Percentiles rank a stretch among this genome's conserved stretches.
Conservation (phyloP, 2,113 vertebrate species). For the Pterophyllum scalare region DNA sequence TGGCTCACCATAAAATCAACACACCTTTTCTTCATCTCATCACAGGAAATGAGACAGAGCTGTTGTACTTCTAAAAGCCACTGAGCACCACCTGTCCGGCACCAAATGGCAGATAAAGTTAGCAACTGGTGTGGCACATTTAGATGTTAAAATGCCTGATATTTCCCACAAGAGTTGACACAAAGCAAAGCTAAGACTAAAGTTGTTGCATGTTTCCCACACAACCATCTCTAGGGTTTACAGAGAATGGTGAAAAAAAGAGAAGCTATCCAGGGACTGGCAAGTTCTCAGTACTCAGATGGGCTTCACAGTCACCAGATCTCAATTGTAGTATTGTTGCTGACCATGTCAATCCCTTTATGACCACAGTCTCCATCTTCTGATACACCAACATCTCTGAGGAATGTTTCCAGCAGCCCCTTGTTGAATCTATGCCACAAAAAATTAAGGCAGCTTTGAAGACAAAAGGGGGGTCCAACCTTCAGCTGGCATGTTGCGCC, state of each 20-base stretch:
- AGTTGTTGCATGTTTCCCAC: background rate
- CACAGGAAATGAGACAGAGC: background rate
- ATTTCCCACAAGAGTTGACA: background rate
- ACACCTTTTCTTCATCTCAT: background rate
- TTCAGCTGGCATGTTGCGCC: background rate
- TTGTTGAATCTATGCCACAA: background rate
- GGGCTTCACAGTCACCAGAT: no score
- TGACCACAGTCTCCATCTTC: background rate
- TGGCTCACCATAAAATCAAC: background rate
- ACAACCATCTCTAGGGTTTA: background rate
- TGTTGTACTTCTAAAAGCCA: background rate
- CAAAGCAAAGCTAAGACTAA: background rate
- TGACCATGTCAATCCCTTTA: background rate
- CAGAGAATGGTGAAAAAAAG: no score
- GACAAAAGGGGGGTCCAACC: background rate
- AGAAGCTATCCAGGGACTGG: no score
- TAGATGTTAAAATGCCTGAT: background rate
- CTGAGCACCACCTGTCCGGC: background rate
- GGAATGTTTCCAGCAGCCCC: background rate
- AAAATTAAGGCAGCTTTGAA: background rate
- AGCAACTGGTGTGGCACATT: background rate
- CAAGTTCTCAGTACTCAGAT: no score
- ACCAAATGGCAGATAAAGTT: slow-evolving; percentile 6
- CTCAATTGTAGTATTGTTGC: background rate
- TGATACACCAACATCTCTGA: background rate